Percentiles rank a stretch among this genome's conserved stretches.
phyloP scores from a whole-genome alignment of 1,140 invertebrate species.

The Zaprionus davidi region DNA sequence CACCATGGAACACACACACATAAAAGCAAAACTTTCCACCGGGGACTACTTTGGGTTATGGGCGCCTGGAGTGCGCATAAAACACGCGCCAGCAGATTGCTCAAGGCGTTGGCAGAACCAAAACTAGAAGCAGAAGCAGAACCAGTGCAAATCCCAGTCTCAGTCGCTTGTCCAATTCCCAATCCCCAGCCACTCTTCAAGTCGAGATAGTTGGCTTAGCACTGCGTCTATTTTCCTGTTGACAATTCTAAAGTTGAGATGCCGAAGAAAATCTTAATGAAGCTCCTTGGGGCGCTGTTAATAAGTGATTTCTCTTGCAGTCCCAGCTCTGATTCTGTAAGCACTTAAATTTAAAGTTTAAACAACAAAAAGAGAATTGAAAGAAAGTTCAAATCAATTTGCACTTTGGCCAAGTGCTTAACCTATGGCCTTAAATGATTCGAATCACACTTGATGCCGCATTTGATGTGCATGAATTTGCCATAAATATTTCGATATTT shows the following conservation, averaged over 20 bases:
- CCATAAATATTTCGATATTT: constrained; percentile 58
- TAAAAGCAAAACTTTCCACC: constrained; percentile 72
- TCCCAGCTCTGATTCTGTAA: background rate
- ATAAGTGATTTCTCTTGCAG: constrained; percentile 34
- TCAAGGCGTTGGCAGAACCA: constrained; percentile 27
- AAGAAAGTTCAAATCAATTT: constrained; percentile 37
- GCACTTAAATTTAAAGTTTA: constrained; percentile 1
- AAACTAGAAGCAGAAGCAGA: constrained; percentile 5
- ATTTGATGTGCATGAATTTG: constrained; percentile 37
- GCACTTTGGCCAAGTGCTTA: constrained; percentile 26
- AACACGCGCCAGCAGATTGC: constrained; percentile 63
- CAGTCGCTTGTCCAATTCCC: background rate
- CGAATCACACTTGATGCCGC: constrained; percentile 31
- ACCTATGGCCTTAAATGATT: constrained; percentile 28
- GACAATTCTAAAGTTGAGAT: constrained; percentile 33
- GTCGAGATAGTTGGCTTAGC: constrained; percentile 38
- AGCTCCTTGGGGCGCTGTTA: constrained; percentile 49
- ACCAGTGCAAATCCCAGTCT: background rate
- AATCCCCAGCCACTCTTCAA: background rate
- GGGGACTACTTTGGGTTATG: constrained; percentile 77
- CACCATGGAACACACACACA: constrained; percentile 35
- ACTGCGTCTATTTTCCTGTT: constrained; percentile 34
- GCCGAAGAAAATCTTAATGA: constrained; percentile 27
- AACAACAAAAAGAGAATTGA: background rate
- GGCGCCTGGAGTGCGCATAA: constrained; percentile 75